phyloP scores from a whole-genome alignment of 2,113 vertebrate genomes.

The Mastomys coucha region DNA sequence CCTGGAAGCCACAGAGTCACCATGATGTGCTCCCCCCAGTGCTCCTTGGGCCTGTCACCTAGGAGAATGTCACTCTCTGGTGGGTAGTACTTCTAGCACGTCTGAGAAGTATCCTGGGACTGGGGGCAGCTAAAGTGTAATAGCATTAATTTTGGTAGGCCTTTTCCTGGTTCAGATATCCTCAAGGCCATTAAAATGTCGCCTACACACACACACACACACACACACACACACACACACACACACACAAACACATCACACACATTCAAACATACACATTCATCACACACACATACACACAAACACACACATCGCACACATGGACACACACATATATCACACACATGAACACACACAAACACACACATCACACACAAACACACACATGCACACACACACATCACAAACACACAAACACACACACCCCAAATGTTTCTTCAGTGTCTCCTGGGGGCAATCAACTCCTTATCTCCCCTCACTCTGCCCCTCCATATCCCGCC shows the following conservation, averaged over 20 bases:
- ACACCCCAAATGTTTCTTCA: neutral
- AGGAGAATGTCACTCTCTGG: fast-evolving
- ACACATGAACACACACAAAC: too few species aligned
- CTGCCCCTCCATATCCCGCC: fast-evolving
- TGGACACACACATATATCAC: too few species aligned
- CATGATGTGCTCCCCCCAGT: neutral
- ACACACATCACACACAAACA: neutral
- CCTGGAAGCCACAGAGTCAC: neutral
- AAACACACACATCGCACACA: too few species aligned
- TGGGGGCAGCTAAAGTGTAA: neutral
- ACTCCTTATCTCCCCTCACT: too few species aligned
- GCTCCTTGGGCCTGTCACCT: neutral
- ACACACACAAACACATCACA: neutral
- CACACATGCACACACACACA: neutral
- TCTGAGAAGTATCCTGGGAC: neutral
- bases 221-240: neutral
- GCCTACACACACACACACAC: neutral
- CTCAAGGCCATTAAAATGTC: too few species aligned
- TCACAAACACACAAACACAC: neutral
- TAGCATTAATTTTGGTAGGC: fast-evolving
- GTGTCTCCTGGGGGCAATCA: neutral
- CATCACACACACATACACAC: too few species aligned
- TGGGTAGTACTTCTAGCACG: neutral
- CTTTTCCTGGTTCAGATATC: neutral
- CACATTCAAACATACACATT: too few species aligned